These are phyloP conservation scores for Drosophila prosaltans DNA, from an alignment of 1,140 invertebrate genomes.

Conservation along the genomic window DNA sequence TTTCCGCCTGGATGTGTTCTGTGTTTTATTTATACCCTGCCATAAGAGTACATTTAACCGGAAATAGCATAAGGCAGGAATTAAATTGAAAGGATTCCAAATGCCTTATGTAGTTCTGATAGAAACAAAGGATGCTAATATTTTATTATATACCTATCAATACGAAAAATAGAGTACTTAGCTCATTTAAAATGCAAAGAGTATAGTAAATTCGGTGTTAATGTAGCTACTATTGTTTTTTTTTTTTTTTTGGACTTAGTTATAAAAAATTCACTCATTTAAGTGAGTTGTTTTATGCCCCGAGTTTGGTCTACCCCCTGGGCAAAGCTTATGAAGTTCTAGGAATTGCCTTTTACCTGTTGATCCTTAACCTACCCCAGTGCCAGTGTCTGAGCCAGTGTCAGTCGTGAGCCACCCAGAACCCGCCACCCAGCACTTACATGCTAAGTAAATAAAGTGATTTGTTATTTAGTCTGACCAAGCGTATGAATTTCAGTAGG, in stretches of 20 bases:
- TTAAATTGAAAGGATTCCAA: too few species aligned
- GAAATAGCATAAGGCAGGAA: too few species aligned
- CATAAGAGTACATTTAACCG: not conserved
- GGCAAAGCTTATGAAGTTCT: slow-evolving; percentile 22
- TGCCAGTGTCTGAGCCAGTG: not conserved
- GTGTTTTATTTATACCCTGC: not conserved
- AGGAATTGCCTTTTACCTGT: slow-evolving; percentile 42
- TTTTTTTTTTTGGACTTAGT: not conserved
- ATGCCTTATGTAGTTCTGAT: too few species aligned
- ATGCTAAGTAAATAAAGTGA: slow-evolving; percentile 76
- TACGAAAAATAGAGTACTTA: too few species aligned
- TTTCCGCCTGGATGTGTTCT: not conserved
- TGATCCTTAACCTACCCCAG: slow-evolving; percentile 23
- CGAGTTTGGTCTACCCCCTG: not conserved
- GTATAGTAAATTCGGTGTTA: too few species aligned
- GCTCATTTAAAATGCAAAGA: too few species aligned
- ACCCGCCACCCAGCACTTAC: slow-evolving; percentile 20
- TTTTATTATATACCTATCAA: too few species aligned
- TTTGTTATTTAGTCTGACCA: slow-evolving; percentile 66
- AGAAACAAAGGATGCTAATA: too few species aligned
- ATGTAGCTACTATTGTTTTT: not conserved
- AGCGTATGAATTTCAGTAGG: slow-evolving; percentile 28
- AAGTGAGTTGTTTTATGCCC: slow-evolving; percentile 44
- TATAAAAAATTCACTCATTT: slow-evolving; percentile 17
- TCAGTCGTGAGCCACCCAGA: not conserved